Conservation (phyloP, 92 coral and sea anemone species). For the Bergia puertoricense region DNA sequence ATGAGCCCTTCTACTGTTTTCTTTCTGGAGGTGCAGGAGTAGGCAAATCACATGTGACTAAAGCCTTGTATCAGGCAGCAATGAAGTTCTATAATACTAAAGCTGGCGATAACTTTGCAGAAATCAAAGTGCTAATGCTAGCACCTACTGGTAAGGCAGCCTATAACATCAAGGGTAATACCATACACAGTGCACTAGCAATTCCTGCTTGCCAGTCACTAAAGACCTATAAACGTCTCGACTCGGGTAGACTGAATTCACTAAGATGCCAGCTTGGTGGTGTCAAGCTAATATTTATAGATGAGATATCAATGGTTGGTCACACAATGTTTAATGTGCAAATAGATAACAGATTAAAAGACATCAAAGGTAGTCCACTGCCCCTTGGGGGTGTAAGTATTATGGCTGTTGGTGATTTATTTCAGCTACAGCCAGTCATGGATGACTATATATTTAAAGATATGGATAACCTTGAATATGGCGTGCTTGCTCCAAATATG, state of each 20-base stretch:
- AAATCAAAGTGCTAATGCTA: constrained; percentile 38
- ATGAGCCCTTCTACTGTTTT: constrained; percentile 65
- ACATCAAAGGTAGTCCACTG: too few relatives aligned
- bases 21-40: constrained; percentile 76
- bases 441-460: constrained; percentile 58
- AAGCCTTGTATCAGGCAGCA: constrained; percentile 32
- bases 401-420: constrained; percentile 58
- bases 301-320: neutral
- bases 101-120: constrained; percentile 35
- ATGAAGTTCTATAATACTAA: neutral
- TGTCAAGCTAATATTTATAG: neutral
- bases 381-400: neutral
- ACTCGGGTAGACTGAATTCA: too few relatives aligned
- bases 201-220: neutral
- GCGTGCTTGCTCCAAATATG: neutral
- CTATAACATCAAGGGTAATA: constrained; percentile 11
- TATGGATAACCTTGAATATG: constrained; percentile 43
- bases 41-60: constrained; percentile 74
- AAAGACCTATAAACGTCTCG: neutral
- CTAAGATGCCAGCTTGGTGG: too few relatives aligned
- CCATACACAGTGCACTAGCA: too few relatives aligned
- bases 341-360: neutral
- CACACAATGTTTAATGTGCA: neutral
- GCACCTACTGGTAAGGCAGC: neutral
- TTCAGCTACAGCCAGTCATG: constrained; percentile 66